These are phyloP conservation scores for Pseudopipra pipra DNA, from an alignment of 2,113 vertebrate species.

Conservation along the genomic window DNA sequence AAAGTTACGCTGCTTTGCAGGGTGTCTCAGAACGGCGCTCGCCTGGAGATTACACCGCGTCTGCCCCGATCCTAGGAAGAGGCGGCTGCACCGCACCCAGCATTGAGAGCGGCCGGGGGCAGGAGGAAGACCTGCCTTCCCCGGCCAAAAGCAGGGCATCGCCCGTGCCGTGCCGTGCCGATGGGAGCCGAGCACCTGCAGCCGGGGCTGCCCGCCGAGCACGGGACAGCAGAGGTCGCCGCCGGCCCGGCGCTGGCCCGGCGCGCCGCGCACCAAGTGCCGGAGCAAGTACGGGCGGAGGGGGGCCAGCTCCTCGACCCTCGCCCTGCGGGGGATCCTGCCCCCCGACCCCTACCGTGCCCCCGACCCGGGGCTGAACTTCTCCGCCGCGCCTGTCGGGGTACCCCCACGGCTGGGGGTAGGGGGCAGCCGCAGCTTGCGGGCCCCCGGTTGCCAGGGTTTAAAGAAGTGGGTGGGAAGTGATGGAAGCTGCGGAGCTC, in stretches of 20 bases:
- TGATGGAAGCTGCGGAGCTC: constrained; percentile 15
- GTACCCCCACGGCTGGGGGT: not conserved
- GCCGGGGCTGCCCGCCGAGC: not conserved
- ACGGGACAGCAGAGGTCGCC: constrained; percentile 77
- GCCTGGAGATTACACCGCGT: rapidly evolving
- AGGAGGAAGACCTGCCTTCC: not conserved
- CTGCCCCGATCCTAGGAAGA: not conserved
- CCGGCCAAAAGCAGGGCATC: rapidly evolving
- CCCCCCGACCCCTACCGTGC: not conserved
- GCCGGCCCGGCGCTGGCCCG: constrained; percentile 10
- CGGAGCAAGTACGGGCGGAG: not conserved
- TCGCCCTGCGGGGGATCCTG: not conserved
- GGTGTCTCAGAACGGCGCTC: not conserved
- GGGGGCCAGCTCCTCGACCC: too few relatives aligned
- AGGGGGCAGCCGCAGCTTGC: not conserved
- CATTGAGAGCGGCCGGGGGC: not conserved
- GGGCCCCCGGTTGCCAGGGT: not conserved
- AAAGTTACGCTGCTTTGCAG: rapidly evolving
- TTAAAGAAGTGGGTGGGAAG: constrained; percentile 52
- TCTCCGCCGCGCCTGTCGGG: not conserved
- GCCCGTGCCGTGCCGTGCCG: not conserved
- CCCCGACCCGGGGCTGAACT: not conserved
- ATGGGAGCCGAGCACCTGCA: constrained; percentile 51
- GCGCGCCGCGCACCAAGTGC: not conserved
- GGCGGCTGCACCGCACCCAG: not conserved